phyloP scores from a whole-genome alignment of 1,140 invertebrate species.

The Melitaea cinxia region DNA sequence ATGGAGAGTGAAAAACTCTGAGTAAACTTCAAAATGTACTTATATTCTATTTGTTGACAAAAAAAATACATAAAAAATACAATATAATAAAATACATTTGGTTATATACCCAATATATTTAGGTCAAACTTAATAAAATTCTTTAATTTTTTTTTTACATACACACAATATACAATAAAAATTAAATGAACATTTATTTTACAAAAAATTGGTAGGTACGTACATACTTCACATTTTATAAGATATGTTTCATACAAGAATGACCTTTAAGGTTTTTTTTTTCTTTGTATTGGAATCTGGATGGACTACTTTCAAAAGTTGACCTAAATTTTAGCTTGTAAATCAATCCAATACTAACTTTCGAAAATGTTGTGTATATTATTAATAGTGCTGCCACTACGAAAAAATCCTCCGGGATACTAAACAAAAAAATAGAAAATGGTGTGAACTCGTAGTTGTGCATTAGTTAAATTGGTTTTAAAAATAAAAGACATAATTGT shows the following conservation, averaged over 20 bases:
- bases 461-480: too few species aligned
- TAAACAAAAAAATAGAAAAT: neutral
- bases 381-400: neutral
- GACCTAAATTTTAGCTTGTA: constrained; percentile 53
- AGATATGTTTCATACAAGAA: constrained; percentile 28
- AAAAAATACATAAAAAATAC: too few species aligned
- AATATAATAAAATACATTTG: too few species aligned
- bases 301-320: constrained; percentile 73
- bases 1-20: too few species aligned
- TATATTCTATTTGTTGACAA: too few species aligned
- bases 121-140: too few species aligned
- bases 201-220: neutral
- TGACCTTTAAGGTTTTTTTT: constrained; percentile 59
- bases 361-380: constrained; percentile 24
- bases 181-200: too few species aligned
- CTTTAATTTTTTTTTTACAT: too few species aligned
- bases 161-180: too few species aligned
- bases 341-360: constrained; percentile 35
- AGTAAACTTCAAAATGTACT: too few species aligned
- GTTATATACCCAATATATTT: too few species aligned
- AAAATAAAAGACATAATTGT: too few species aligned
- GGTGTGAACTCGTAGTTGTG: neutral
- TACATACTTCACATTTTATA: constrained; percentile 11
- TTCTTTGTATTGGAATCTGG: constrained; percentile 61
- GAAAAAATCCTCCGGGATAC: neutral